These are phyloP conservation scores for Alouatta palliata DNA, from an alignment of 2,113 vertebrate species.

Conservation along the genomic window DNA sequence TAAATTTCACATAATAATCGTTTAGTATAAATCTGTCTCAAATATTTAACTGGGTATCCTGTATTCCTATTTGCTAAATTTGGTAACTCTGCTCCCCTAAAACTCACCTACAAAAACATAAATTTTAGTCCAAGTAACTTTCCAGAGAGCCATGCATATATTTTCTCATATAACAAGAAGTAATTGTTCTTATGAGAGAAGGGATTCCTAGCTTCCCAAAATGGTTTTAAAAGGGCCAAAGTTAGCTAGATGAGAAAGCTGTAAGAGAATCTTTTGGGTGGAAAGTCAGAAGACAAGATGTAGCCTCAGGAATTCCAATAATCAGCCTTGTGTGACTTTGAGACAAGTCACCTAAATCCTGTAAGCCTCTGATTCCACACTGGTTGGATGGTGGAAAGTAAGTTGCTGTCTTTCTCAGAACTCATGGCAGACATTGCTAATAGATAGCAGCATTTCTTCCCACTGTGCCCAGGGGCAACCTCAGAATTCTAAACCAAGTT, in stretches of 20 bases:
- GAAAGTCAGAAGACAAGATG: not conserved
- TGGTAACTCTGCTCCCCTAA: not conserved
- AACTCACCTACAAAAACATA: not conserved
- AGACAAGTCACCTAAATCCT: not conserved
- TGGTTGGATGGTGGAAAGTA: no score
- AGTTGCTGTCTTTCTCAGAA: not conserved
- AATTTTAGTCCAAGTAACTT: not conserved
- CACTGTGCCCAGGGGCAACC: not conserved
- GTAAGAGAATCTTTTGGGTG: not conserved
- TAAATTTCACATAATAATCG: not conserved
- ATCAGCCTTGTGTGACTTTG: not conserved
- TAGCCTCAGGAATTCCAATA: not conserved
- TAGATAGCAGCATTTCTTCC: not conserved
- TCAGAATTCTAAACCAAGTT: not conserved
- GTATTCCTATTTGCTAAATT: not conserved
- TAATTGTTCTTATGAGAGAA: not conserved
- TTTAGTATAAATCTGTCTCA: not conserved
- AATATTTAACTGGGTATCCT: not conserved
- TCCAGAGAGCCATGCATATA: accelerated
- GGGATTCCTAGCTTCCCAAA: not conserved
- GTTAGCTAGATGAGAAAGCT: not conserved
- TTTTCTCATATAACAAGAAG: not conserved
- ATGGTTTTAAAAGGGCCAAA: not conserved
- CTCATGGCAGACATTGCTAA: not conserved
- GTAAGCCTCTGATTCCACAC: not conserved